phyloP scores from a whole-genome alignment of 2,888 invertebrate species.

The Tinea trinotella region DNA sequence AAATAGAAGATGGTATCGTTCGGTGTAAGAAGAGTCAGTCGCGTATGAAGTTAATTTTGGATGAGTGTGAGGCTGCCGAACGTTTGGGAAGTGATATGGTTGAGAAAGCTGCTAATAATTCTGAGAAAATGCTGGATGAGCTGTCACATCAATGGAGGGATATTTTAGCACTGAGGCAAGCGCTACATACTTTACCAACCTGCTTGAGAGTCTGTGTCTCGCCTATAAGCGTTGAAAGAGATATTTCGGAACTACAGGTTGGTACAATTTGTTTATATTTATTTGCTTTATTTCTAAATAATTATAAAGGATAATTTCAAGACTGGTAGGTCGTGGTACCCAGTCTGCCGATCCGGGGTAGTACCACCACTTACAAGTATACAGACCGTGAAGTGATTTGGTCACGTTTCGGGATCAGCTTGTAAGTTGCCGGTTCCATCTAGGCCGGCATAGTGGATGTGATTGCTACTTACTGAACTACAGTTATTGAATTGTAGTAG shows the following conservation, averaged over 20 bases:
- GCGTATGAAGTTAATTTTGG: slow-evolving; percentile 75
- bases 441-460: too few species aligned
- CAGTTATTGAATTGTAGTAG: too few species aligned
- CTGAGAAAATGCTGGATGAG: slow-evolving; percentile 79
- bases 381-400: too few species aligned
- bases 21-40: slow-evolving; percentile 79
- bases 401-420: too few species aligned
- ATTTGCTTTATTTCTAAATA: slow-evolving; percentile 9
- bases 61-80: slow-evolving; percentile 81
- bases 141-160: slow-evolving; percentile 83
- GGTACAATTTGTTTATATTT: slow-evolving; percentile 30
- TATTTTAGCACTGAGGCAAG: slow-evolving; percentile 80
- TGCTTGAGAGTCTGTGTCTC: slow-evolving; percentile 83
- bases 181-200: slow-evolving; percentile 83
- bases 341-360: too few species aligned
- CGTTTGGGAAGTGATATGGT: slow-evolving; percentile 83
- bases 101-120: slow-evolving; percentile 81
- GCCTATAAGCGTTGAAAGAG: slow-evolving; percentile 81
- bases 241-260: slow-evolving; percentile 76
- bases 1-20: slow-evolving; percentile 80
- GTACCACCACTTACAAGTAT: too few species aligned
- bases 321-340: too few species aligned
- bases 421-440: too few species aligned
- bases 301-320: too few species aligned
- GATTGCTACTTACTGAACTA: too few species aligned